Conservation (phyloP, 2,888 invertebrate genomes). For the Cheilosia soror region DNA sequence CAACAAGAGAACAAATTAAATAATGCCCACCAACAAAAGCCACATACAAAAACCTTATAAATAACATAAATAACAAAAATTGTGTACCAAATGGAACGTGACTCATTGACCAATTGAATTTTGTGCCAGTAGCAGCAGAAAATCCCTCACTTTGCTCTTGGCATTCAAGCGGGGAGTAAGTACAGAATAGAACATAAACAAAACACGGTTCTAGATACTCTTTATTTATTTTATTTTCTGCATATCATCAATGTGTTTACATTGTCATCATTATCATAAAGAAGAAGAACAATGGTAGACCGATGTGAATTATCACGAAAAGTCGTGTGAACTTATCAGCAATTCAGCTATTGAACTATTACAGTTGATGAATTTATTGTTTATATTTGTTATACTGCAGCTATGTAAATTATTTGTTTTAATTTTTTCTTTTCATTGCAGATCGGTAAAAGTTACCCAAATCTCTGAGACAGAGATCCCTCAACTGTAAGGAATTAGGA, state of each 20-base stretch:
- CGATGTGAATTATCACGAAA: slow-evolving; percentile 36
- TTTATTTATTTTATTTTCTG: slow-evolving; percentile 14
- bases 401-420: not conserved
- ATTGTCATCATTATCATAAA: slow-evolving; percentile 9
- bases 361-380: slow-evolving; percentile 20
- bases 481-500: slow-evolving; percentile 46
- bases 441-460: slow-evolving; percentile 78
- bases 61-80: slow-evolving; percentile 21
- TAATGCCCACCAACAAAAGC: not conserved
- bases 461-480: slow-evolving; percentile 26
- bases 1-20: not conserved
- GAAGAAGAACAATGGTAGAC: slow-evolving; percentile 19
- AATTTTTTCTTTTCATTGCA: slow-evolving; percentile 76
- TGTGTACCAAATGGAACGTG: slow-evolving; percentile 53
- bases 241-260: slow-evolving; percentile 34
- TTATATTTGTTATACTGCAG: not conserved
- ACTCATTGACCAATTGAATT: slow-evolving; percentile 44
- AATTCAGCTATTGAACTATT: slow-evolving; percentile 16
- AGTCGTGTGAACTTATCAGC: slow-evolving; percentile 17
- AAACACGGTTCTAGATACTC: slow-evolving; percentile 21
- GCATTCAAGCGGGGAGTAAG: slow-evolving; percentile 19
- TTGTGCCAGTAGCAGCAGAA: slow-evolving; percentile 33
- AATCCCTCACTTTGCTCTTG: slow-evolving; percentile 21
- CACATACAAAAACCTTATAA: not conserved
- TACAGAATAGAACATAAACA: slow-evolving; percentile 32